These are phyloP conservation scores for Pocillopora meandrina DNA, from an alignment of 92 coral and sea anemone genomes.

Conservation along the genomic window DNA sequence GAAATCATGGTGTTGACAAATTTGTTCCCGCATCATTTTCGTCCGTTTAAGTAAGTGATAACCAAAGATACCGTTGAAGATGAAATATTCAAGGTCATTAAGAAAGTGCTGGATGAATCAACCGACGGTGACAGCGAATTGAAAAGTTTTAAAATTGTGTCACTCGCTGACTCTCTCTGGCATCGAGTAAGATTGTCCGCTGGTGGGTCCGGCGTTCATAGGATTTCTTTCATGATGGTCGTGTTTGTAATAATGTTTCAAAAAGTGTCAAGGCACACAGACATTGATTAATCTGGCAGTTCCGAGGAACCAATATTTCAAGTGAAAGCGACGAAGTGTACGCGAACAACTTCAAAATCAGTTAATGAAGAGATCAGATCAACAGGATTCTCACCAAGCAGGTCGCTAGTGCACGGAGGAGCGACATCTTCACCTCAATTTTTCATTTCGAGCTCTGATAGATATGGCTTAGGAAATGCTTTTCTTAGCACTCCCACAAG, in stretches of 20 bases:
- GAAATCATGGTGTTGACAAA: constrained; percentile 33
- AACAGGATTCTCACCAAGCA: constrained; percentile 3
- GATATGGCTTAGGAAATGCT: not conserved
- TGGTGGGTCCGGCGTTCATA: constrained; percentile 79
- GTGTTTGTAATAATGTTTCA: constrained; percentile 82
- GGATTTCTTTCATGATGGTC: constrained; percentile 82
- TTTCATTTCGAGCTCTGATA: not conserved
- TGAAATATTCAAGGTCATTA: constrained; percentile 70
- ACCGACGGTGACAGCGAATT: constrained; percentile 27
- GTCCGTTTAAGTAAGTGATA: constrained; percentile 82
- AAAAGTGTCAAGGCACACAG: constrained; percentile 58
- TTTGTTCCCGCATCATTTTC: constrained; percentile 72
- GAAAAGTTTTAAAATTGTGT: constrained; percentile 65
- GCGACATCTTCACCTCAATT: not conserved
- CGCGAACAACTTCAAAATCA: constrained; percentile 80
- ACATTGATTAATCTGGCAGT: constrained; percentile 44
- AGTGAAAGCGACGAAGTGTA: constrained; percentile 83
- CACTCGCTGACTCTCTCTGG: too few species aligned
- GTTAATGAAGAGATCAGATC: constrained; percentile 8
- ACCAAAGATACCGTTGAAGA: constrained; percentile 82
- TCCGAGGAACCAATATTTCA: constrained; percentile 71
- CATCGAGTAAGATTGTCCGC: constrained; percentile 65
- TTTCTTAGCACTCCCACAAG: not conserved
- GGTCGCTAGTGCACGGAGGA: constrained; percentile 8
- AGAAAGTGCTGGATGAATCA: constrained; percentile 59